Evolutionary conservation across 1,140 invertebrate genomes (phyloP).

Genomic region (Drosophila quadrilineata): DNA sequence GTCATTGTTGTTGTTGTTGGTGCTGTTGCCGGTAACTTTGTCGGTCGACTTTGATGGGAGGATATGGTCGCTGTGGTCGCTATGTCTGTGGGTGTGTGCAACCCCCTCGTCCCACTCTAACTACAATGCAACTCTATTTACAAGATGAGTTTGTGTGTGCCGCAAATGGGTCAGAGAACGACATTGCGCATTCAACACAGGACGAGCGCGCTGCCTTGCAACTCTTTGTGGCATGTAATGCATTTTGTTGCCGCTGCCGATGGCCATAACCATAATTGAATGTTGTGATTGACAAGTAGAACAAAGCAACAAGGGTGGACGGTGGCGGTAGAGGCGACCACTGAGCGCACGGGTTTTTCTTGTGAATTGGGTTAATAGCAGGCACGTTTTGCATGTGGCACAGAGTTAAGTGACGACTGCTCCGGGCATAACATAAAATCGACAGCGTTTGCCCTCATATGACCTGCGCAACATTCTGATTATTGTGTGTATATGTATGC

Average conservation of each 20-base stretch:
- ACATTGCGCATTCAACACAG: background rate
- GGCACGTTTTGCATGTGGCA: conserved; percentile 3
- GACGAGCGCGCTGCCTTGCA: conserved; percentile 12
- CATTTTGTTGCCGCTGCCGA: conserved; percentile 33
- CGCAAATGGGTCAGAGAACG: conserved; percentile 35
- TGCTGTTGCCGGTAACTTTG: conserved; percentile 41
- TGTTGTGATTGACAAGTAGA: conserved; percentile 52
- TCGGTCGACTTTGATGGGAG: conserved; percentile 56
- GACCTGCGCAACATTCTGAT: conserved; percentile 57
- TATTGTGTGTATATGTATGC: conserved; percentile 46
- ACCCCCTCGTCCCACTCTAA: background rate
- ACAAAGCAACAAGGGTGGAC: background rate
- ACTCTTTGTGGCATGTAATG: conserved; percentile 20
- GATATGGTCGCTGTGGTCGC: conserved; percentile 43
- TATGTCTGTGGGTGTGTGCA: conserved; percentile 36
- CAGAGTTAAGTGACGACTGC: too few relatives aligned
- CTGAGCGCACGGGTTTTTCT: conserved; percentile 2
- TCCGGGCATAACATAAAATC: conserved; percentile 19
- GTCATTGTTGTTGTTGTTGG: conserved; percentile 6
- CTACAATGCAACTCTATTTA: background rate
- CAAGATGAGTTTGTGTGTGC: conserved; percentile 15
- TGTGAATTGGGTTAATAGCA: conserved; percentile 69
- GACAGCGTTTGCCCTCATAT: conserved; percentile 57
- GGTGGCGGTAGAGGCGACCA: too few relatives aligned
- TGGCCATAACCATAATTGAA: conserved; percentile 62